These are phyloP conservation scores for Watsonalla binaria DNA, from an alignment of 2,888 invertebrate genomes.

Conservation along the genomic window DNA sequence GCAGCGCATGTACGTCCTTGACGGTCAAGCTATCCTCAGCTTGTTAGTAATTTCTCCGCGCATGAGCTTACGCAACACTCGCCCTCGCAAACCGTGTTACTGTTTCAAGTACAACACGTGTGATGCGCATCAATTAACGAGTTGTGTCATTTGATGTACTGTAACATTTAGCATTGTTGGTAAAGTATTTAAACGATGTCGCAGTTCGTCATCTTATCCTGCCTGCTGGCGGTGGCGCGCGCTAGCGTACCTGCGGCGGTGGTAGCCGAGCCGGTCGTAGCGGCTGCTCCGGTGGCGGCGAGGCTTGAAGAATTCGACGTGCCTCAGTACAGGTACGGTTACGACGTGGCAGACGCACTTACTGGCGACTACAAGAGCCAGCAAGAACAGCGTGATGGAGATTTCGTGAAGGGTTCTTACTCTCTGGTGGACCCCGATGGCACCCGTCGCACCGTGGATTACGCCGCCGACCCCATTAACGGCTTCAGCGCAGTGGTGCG, in stretches of 20 bases:
- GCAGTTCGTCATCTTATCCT: slow-evolving; percentile 54
- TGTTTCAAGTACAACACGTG: slow-evolving; percentile 67
- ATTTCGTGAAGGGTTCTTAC: slow-evolving; percentile 72
- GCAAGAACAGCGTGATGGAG: slow-evolving; percentile 74
- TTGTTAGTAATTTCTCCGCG: slow-evolving; percentile 70
- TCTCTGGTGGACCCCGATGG: slow-evolving; percentile 74
- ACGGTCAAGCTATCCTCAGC: slow-evolving; percentile 46
- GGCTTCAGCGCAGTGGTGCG: slow-evolving; percentile 75
- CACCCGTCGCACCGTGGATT: slow-evolving; percentile 72
- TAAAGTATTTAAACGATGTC: slow-evolving; percentile 13
- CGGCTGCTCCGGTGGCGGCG: slow-evolving; percentile 34
- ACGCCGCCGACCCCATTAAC: slow-evolving; percentile 65
- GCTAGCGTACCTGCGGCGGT: slow-evolving; percentile 42
- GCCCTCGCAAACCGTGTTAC: slow-evolving; percentile 68
- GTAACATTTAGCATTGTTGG: not conserved
- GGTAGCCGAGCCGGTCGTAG: slow-evolving; percentile 44
- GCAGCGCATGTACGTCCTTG: slow-evolving; percentile 54
- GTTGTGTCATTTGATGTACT: not conserved
- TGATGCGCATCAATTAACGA: slow-evolving; percentile 23
- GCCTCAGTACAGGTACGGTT: slow-evolving; percentile 72
- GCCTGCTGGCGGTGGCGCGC: slow-evolving; percentile 49
- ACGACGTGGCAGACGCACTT: slow-evolving; percentile 71
- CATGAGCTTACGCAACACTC: slow-evolving; percentile 57
- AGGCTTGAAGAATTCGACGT: slow-evolving; percentile 45
- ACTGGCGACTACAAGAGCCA: slow-evolving; percentile 69